Evolutionary conservation across 2,797 vertebrate genomes (phyloP).

Genomic region (Kryptopterus vitreolus): DNA sequence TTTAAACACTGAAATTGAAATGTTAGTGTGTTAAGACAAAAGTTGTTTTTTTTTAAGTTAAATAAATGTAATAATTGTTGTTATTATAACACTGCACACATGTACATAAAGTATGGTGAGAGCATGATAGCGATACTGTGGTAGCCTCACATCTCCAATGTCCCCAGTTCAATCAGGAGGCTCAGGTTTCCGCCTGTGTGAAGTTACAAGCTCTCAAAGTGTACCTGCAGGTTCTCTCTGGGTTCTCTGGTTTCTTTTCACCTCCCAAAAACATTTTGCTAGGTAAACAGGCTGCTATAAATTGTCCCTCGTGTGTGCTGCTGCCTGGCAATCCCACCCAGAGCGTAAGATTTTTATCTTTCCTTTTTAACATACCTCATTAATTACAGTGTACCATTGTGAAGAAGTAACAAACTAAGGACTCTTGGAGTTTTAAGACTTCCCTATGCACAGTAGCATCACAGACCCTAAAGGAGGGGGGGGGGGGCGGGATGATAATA

Average conservation of each 20-base stretch:
- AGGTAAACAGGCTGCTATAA: background rate
- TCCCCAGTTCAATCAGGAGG: background rate
- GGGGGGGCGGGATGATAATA: background rate
- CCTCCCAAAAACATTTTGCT: background rate
- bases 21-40: background rate
- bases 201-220: background rate
- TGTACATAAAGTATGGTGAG: background rate
- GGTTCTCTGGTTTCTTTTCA: constrained; percentile 8
- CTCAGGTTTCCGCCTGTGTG: background rate
- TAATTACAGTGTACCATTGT: background rate
- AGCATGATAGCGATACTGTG: too few species aligned
- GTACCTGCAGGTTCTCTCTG: background rate
- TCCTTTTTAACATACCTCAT: background rate
- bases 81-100: background rate
- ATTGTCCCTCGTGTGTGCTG: background rate
- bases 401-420: background rate
- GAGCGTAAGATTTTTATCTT: background rate
- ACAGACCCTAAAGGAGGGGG: background rate
- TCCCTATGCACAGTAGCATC: background rate
- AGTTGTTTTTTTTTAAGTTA: too few species aligned
- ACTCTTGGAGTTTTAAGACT: background rate
- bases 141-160: background rate
- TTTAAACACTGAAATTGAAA: background rate
- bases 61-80: background rate
- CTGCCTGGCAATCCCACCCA: background rate